A percentile compares a stretch with the other conserved stretches of the same genome.
phyloP scores from a whole-genome alignment of 2,797 vertebrate species.

The Micropoecilia bifurca region DNA sequence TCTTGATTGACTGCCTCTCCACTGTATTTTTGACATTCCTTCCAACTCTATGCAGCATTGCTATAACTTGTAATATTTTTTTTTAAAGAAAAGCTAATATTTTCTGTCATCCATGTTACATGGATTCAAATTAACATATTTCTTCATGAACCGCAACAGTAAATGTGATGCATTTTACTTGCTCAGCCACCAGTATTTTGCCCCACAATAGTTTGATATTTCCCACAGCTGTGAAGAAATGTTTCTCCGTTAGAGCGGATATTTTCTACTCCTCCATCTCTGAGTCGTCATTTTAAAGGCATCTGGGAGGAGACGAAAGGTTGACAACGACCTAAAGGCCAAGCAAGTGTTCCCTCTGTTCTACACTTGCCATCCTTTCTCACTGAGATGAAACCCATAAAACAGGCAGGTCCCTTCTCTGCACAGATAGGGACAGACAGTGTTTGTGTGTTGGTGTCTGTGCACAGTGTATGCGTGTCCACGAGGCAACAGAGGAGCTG shows the following conservation, averaged over 20 bases:
- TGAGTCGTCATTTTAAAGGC: slow-evolving; percentile 44
- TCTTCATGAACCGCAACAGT: slow-evolving; percentile 22
- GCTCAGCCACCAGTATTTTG: slow-evolving; percentile 29
- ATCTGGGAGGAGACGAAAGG: slow-evolving; percentile 20
- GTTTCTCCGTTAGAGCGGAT: slow-evolving; percentile 14
- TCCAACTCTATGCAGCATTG: slow-evolving; percentile 12
- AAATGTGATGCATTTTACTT: slow-evolving; percentile 22
- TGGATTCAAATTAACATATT: not conserved
- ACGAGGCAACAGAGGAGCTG: slow-evolving; percentile 71
- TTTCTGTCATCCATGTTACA: not conserved
- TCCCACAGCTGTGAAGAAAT: slow-evolving; percentile 13
- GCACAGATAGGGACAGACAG: slow-evolving; percentile 44
- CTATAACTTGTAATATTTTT: not conserved
- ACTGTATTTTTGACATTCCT: not conserved
- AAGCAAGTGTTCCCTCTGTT: slow-evolving; percentile 40
- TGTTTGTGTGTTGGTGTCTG: slow-evolving; percentile 34
- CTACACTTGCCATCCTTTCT: slow-evolving; percentile 34
- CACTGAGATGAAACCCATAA: slow-evolving; percentile 78
- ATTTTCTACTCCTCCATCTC: slow-evolving; percentile 42
- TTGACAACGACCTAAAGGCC: slow-evolving; percentile 46
- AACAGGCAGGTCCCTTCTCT: slow-evolving; percentile 61
- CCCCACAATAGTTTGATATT: slow-evolving; percentile 28
- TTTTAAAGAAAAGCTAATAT: slow-evolving; percentile 14
- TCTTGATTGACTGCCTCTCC: slow-evolving; percentile 22
- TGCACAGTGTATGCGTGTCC: slow-evolving; percentile 17